Evolutionary conservation across 1,140 invertebrate genomes (phyloP), one percentile per base, ranked within the genome.

Genomic region (Trichonephila clavipes): DNA sequence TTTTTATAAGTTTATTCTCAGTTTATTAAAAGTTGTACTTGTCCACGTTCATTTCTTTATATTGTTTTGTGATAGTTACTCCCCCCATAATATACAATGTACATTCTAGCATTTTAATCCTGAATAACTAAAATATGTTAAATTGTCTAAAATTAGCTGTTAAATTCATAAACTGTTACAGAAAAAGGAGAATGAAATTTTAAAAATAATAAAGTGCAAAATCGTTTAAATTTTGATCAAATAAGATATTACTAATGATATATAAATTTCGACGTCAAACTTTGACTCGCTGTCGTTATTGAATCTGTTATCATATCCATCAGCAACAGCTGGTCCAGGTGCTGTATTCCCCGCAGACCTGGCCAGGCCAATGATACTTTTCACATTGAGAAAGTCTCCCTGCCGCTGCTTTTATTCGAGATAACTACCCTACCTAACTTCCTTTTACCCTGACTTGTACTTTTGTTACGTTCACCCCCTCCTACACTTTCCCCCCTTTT

Each of bases 341-440:
- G 88, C 34, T 72, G n/a, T 58, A 72, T 28, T 61, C 83, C 64
- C 59, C 51, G 19, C 21, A 61, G 21, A 83, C 81, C 28, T 87
- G 85, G 85, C 5, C 19, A 72, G 64, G 88, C 44, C n/a, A 89
- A 77, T 21, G 88, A 89, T 89, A 89, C 28, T 18, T 18, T 66
- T 51, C 19, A n/a, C 72, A 72, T 77, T 72, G 34, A 89, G 44
- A 85, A 77, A 64, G 62, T 14, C 34, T 69, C 88, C 88, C 88
- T 87, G 44, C 85, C 59, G 58, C 61, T 59, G 44, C 72, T 81
- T 92, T 92, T 92, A 92, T 92, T 66, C 90, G 28, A 40, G 59
- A 34, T 92, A 92, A 92, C 90, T 92, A 81, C 90, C 90, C 58
- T 59, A 61, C 83, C 90, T 58, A 85, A 85, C 90, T 92, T 92